A percentile compares a stretch with the other conserved stretches of the same genome.
Conservation (phyloP, 2,797 vertebrate species). For the Hoplostethus atlanticus region DNA sequence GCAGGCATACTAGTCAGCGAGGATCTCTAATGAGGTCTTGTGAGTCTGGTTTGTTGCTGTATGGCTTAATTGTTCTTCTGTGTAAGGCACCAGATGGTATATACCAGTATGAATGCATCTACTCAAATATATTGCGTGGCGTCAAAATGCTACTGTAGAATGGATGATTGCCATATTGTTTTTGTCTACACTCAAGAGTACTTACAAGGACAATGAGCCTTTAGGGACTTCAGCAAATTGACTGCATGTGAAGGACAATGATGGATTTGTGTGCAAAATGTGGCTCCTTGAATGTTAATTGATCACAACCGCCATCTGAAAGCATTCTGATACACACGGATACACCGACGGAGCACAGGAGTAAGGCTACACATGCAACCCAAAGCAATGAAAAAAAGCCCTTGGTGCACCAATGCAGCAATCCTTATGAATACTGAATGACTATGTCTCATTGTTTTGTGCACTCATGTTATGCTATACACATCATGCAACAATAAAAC, state of each 20-base stretch:
- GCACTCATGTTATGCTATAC: slow-evolving; percentile 19
- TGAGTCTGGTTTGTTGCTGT: slow-evolving; percentile 17
- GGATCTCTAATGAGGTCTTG: neutral
- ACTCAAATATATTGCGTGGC: slow-evolving; percentile 42
- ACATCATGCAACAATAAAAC: slow-evolving; percentile 37
- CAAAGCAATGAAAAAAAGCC: slow-evolving; percentile 11
- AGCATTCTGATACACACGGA: slow-evolving; percentile 10
- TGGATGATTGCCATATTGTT: slow-evolving; percentile 69
- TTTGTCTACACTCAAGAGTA: slow-evolving; percentile 46
- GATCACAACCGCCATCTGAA: slow-evolving; percentile 26
- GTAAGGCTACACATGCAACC: slow-evolving; percentile 11
- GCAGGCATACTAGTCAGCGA: neutral
- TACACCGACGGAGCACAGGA: slow-evolving; percentile 8
- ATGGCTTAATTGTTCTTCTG: slow-evolving; percentile 29
- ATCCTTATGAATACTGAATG: slow-evolving; percentile 37
- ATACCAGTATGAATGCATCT: slow-evolving; percentile 51
- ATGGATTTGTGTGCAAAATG: slow-evolving; percentile 42
- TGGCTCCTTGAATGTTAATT: slow-evolving; percentile 55
- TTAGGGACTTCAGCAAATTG: slow-evolving; percentile 45
- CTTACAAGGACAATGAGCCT: slow-evolving; percentile 55
- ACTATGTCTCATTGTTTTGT: slow-evolving; percentile 6
- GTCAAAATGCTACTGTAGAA: slow-evolving; percentile 57
- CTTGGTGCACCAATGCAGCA: slow-evolving; percentile 23
- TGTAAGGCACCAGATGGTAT: slow-evolving; percentile 52
- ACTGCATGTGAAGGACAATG: slow-evolving; percentile 43